phyloP scores from a whole-genome alignment of 2,888 invertebrate species.

The Synanthedon formicaeformis region DNA sequence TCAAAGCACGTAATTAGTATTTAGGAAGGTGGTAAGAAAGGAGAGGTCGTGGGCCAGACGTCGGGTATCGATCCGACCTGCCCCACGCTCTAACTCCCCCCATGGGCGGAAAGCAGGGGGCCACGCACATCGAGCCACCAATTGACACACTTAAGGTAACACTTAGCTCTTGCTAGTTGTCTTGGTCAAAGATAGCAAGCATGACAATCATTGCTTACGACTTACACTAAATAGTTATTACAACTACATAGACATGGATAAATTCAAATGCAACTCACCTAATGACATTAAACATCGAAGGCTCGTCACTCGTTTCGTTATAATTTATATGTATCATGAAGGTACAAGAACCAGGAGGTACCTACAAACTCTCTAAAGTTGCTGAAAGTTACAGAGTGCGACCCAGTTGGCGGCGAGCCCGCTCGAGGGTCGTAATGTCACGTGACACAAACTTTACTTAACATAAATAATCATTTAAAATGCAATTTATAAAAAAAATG shows the following conservation, averaged over 20 bases:
- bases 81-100: conserved; percentile 42
- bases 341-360: no score
- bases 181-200: conserved; percentile 19
- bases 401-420: conserved; percentile 63
- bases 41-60: conserved; percentile 73
- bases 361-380: conserved; percentile 17
- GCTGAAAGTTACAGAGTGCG: conserved; percentile 59
- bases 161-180: conserved; percentile 55
- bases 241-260: background rate
- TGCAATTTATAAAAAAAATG: no score
- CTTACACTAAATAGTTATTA: background rate
- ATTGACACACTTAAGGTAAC: conserved; percentile 70
- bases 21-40: conserved; percentile 72
- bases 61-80: conserved; percentile 76
- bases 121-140: conserved; percentile 67
- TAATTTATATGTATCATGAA: no score
- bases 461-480: background rate
- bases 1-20: conserved; percentile 72
- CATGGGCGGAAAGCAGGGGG: conserved; percentile 40
- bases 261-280: background rate
- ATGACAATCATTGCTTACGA: no score
- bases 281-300: background rate
- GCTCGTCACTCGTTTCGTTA: no score
- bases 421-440: conserved; percentile 33
- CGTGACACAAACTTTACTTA: conserved; percentile 11